phyloP scores from a whole-genome alignment of 2,888 invertebrate species.

The Scaptomyza tumidula region DNA sequence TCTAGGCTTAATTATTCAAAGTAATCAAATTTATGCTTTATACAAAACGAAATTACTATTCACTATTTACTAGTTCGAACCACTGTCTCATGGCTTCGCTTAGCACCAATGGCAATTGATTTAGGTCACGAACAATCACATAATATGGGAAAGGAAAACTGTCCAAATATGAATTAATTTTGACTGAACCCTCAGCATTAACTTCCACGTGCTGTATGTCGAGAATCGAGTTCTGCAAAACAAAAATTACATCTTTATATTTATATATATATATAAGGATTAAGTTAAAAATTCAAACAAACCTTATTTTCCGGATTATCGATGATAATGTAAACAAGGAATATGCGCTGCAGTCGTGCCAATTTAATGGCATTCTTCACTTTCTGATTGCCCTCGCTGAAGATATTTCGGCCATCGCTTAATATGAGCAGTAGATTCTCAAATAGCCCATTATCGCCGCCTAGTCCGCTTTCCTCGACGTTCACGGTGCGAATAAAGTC shows the following conservation, averaged over 20 bases:
- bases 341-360: conserved; percentile 93
- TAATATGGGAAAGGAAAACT: conserved; percentile 99
- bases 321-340: conserved; percentile 97
- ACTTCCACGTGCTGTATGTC: conserved; percentile 90
- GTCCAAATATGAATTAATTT: conserved; percentile 94
- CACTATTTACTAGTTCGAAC: conserved; percentile 95
- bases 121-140: conserved; percentile 95
- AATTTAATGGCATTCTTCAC: conserved; percentile 92
- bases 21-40: conserved; percentile 9
- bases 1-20: not conserved
- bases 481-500: conserved; percentile 90
- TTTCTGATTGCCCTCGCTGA: conserved; percentile 92
- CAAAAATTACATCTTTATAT: not conserved
- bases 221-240: conserved; percentile 92
- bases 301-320: conserved; percentile 97
- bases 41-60: conserved; percentile 54
- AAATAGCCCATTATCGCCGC: conserved; percentile 83
- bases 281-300: conserved; percentile 6
- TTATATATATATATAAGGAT: not conserved
- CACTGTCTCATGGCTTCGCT: conserved; percentile 99
- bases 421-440: conserved; percentile 92
- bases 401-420: conserved; percentile 97
- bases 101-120: conserved; percentile 93
- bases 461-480: conserved; percentile 85
- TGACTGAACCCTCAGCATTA: conserved; percentile 79